Percentiles rank a stretch among this genome's conserved stretches.
Conservation (phyloP, 1,140 invertebrate genomes). For the Drosophila azteca region DNA sequence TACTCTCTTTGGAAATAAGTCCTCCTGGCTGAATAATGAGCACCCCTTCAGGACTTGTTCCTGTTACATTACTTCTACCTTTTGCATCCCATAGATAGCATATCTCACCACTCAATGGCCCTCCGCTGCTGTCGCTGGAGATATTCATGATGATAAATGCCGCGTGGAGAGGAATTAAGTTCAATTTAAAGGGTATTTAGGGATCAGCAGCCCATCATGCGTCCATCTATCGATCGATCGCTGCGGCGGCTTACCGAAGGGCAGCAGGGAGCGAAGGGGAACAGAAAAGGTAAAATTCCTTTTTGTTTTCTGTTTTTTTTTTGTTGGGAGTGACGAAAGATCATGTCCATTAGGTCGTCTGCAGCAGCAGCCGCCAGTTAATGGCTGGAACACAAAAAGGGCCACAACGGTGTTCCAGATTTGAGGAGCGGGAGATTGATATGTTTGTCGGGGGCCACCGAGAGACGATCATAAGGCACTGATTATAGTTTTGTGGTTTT, state of each 20-base stretch:
- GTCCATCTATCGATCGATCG: conserved; percentile 31
- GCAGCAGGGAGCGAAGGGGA: background rate
- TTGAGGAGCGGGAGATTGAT: conserved; percentile 56
- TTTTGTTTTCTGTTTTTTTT: conserved; percentile 8
- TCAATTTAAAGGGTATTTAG: conserved; percentile 70
- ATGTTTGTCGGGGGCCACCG: conserved; percentile 50
- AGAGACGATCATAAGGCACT: conserved; percentile 64
- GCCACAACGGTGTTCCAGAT: conserved; percentile 34
- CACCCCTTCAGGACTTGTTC: no score
- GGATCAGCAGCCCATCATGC: conserved; percentile 46
- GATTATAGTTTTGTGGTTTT: conserved; percentile 80
- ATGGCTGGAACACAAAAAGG: conserved; percentile 61
- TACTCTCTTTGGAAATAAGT: no score
- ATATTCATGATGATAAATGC: conserved; percentile 68
- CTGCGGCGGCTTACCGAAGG: background rate
- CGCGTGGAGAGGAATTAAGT: conserved; percentile 47
- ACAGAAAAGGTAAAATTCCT: conserved; percentile 50
- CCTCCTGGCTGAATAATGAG: no score
- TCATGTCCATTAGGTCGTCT: conserved; percentile 77
- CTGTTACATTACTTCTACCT: background rate
- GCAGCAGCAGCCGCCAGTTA: conserved; percentile 63
- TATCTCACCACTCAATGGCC: conserved; percentile 32
- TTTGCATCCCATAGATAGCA: conserved; percentile 18
- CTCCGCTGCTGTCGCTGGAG: conserved; percentile 21
- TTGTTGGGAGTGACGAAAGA: conserved; percentile 73